Evolutionary conservation across 1,140 invertebrate genomes (phyloP).

Genomic region (Saccostrea glomerata): DNA sequence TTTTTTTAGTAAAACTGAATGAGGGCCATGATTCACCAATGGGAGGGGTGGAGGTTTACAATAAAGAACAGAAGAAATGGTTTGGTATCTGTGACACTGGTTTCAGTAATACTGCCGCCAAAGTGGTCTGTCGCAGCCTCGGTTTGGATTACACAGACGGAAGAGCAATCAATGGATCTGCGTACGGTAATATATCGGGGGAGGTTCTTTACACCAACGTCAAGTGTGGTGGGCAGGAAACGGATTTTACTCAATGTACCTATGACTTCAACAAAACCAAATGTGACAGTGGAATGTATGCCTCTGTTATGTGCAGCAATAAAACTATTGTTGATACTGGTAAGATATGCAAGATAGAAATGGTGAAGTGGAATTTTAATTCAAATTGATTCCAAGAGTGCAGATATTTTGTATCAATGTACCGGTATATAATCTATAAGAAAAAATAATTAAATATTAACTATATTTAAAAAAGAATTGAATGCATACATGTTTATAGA

Average conservation of each 20-base stretch:
- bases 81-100: constrained; percentile 69
- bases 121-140: constrained; percentile 65
- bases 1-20: constrained; percentile 66
- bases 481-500: too few relatives aligned
- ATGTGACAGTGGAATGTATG: constrained; percentile 59
- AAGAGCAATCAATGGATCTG: constrained; percentile 60
- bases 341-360: constrained; percentile 36
- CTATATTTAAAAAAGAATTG: too few relatives aligned
- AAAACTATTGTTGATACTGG: constrained; percentile 56
- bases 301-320: constrained; percentile 63
- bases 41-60: constrained; percentile 67
- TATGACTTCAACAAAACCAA: constrained; percentile 44
- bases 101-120: constrained; percentile 65
- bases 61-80: constrained; percentile 61
- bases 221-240: constrained; percentile 56
- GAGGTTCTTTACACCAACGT: constrained; percentile 54
- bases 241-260: constrained; percentile 53
- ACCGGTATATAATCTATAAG: too few relatives aligned
- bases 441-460: too few relatives aligned
- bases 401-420: too few relatives aligned
- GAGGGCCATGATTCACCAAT: constrained; percentile 56
- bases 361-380: background rate
- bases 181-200: constrained; percentile 60
- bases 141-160: constrained; percentile 64
- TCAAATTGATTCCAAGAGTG: background rate